These are phyloP conservation scores for Spinus pinus DNA, from an alignment of 2,797 vertebrate genomes.

Conservation along the genomic window DNA sequence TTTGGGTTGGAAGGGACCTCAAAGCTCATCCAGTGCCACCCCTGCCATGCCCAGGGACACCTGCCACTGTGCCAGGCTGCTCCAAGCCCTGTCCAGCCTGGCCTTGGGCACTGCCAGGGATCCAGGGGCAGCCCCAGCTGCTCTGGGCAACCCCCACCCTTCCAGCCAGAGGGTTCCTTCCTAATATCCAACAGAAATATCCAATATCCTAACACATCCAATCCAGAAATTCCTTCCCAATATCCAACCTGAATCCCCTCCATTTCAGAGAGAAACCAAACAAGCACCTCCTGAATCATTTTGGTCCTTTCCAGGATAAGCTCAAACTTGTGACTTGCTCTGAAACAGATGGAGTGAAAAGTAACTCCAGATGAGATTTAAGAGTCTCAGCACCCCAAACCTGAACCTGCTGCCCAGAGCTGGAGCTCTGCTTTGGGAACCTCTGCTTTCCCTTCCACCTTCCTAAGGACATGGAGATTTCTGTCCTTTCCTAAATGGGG, in stretches of 20 bases:
- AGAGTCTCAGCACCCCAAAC: neutral
- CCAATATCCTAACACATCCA: neutral
- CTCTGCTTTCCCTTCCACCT: neutral
- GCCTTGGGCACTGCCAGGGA: rapidly evolving
- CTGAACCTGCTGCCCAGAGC: neutral
- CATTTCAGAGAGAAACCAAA: neutral
- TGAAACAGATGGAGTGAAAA: neutral
- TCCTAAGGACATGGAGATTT: rapidly evolving
- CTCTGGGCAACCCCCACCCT: neutral
- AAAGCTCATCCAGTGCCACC: rapidly evolving
- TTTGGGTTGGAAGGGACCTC: neutral
- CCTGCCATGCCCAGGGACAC: neutral
- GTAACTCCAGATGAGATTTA: rapidly evolving
- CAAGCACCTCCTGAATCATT: neutral
- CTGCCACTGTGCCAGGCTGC: rapidly evolving
- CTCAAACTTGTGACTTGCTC: neutral
- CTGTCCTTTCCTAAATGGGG: rapidly evolving
- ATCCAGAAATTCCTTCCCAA: neutral
- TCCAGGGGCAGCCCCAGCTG: neutral
- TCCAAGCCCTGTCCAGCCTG: rapidly evolving
- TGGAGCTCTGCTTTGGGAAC: neutral
- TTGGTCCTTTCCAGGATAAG: neutral
- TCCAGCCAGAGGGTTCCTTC: no score
- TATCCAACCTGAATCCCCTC: neutral
- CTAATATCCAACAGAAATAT: neutral